A percentile compares a stretch with the other conserved stretches of the same genome.
These are phyloP conservation scores for Callospermophilus lateralis DNA, from an alignment of 2,113 vertebrate species.

Conservation along the genomic window DNA sequence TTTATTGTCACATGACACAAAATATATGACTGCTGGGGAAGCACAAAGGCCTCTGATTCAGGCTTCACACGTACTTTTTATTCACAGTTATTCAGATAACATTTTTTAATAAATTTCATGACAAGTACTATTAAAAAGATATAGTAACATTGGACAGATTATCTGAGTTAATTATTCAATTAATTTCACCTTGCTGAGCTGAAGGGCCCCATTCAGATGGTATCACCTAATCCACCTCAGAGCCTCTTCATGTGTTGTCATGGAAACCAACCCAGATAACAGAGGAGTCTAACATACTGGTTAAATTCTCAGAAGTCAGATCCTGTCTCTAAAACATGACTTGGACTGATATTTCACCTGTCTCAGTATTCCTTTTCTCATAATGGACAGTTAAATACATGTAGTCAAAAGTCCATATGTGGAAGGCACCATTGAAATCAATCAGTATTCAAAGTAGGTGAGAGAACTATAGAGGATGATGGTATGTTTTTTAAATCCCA, in stretches of 20 bases:
- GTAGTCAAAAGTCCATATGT: neutral
- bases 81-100: neutral
- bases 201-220: neutral
- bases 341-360: neutral
- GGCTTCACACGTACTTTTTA: neutral
- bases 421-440: neutral
- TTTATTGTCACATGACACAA: neutral
- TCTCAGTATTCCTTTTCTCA: neutral
- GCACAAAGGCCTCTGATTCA: neutral
- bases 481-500: neutral
- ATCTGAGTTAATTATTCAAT: slow-evolving; percentile 10
- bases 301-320: neutral
- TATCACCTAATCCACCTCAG: slow-evolving; percentile 1
- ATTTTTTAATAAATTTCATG: neutral
- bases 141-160: neutral
- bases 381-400: neutral
- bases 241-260: neutral
- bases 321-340: neutral
- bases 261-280: slow-evolving; percentile 23
- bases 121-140: slow-evolving; percentile 44
- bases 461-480: neutral
- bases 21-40: neutral
- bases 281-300: neutral
- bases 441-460: neutral
- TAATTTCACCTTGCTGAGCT: slow-evolving; percentile 51